Evolutionary conservation across 2,888 invertebrate genomes (phyloP), one percentile per base, ranked within the genome.

Genomic region (Idaea aversata): DNA sequence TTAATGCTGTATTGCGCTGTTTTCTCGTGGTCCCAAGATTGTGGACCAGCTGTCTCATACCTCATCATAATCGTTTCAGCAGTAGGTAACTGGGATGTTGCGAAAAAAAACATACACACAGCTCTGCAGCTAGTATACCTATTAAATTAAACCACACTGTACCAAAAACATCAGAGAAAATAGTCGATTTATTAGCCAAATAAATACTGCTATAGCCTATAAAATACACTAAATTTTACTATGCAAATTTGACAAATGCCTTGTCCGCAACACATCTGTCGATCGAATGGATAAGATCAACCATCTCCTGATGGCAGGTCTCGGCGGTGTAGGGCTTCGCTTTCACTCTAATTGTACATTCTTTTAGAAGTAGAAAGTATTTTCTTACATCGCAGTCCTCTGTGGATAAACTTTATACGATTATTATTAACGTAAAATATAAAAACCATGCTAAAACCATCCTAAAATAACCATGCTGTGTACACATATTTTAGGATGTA

Each of bases 281-380:
- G 0, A 91, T 58, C 0, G 87, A 83, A 36, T 80, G 68, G n/a
- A 88, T 76, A 5, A 90, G 73, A 7, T 90, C 89, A 0, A 84
- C 74, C 0, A 81, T 78, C 71, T 91, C 91, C 63, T 88, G 83
- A 60, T 84, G 82, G 67, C 91, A 91, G 1, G 82, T 87, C 74
- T 91, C 91, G 0, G 86, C 83, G 0, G 91, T 91, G 71, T 84
- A 88, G 0, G 76, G 75, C 67, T 88, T 88, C 0, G 70, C 71
- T 7, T 64, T 70, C 0, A 91, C 77, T 0, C 91, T 74, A 2
- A 75, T 69, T 25, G 83, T 76, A 67, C 91, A 91, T 0, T 76
- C 72, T 15, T 76, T 68, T 0, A 88, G 75, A 5, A 71, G 66
- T 2, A 72, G 25, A 57, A 79, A 80, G 10, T 72, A 5, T 34